phyloP scores from a whole-genome alignment of 1,140 invertebrate species.

The Microplitis demolitor region DNA sequence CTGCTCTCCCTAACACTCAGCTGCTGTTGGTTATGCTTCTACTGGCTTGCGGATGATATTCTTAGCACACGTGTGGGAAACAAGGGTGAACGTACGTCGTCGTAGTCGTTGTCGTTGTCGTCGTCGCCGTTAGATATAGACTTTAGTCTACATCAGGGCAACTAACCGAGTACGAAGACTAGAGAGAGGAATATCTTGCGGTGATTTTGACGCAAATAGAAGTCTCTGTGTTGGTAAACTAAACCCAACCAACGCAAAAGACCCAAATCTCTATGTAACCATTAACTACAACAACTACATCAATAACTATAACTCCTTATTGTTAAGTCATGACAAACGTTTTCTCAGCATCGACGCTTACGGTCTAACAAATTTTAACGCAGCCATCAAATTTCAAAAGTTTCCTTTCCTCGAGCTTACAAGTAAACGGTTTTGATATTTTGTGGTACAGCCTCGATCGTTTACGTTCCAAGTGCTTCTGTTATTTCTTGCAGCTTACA shows the following conservation, averaged over 20 bases:
- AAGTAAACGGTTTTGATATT: background rate
- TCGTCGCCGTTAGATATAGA: constrained; percentile 11
- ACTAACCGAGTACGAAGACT: too few species aligned
- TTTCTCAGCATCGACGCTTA: background rate
- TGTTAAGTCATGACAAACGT: constrained; percentile 1
- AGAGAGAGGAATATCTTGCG: background rate
- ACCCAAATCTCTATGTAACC: too few species aligned
- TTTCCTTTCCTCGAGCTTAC: background rate
- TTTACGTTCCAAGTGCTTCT: background rate
- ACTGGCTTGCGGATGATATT: constrained; percentile 4
- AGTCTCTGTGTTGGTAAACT: constrained; percentile 7
- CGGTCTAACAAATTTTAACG: background rate
- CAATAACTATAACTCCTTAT: background rate
- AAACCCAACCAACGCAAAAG: background rate
- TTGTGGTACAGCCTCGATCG: background rate
- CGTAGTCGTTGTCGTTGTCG: too few species aligned
- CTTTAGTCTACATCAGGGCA: too few species aligned
- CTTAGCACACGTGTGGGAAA: constrained; percentile 25
- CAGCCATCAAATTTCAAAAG: background rate
- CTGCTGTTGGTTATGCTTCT: too few species aligned
- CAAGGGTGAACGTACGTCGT: constrained; percentile 50
- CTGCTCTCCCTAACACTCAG: background rate
- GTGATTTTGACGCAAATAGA: constrained; percentile 15
- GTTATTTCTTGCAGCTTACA: too few species aligned
- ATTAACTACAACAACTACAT: too few species aligned